Base-by-base conservation (phyloP, 1,140 invertebrate species). In the Helicoverpa armigera region DNA sequence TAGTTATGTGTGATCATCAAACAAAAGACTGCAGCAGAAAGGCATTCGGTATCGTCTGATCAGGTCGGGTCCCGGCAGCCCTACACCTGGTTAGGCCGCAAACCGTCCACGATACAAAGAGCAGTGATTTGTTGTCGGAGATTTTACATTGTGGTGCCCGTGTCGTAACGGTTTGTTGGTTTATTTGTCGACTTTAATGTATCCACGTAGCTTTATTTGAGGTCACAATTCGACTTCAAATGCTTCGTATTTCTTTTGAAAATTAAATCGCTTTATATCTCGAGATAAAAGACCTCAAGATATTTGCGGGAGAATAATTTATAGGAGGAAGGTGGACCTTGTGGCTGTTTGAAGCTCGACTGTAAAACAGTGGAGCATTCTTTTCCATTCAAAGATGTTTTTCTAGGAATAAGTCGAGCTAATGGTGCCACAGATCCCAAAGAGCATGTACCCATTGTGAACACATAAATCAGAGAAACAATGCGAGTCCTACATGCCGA, bases 101-200 rank as follows among this genome's bases (percentile, higher is more conserved):
- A 56, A 80, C 67, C 63, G 50, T 79, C 67, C 77, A 56, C 51
- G 31, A 70, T 80, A 72, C 70, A 83, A 74, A 81, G 69, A 81
- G 35, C 60, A 65, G 72, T 79, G 65, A 84, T 82, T 80, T 84
- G 80, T 83, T 81, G 61, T 79, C 70, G 56, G 51, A 76, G 70
- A 79, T 83, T 79, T 84, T 84, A 61, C 79, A 78, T 78, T 80
- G 77, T 79, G 48, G 54, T 75, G 80, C 74, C 77, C 48, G 74
- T 82, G 73, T 84, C 65, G 75, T 82, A 79, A 82, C 81, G 79
- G 83, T 85, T 82, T 82, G 79, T 81, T 43, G 67, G 69, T 61
- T 67, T 80, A 79, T 79, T 79, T 79, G 76, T 69, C 63, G 53
- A 60, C 61, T 77, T 31, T 56, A 65, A 65, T 65, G 60, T 53